Evolutionary conservation across 2,797 vertebrate genomes (phyloP).

Genomic region (Ciconia nigra): DNA sequence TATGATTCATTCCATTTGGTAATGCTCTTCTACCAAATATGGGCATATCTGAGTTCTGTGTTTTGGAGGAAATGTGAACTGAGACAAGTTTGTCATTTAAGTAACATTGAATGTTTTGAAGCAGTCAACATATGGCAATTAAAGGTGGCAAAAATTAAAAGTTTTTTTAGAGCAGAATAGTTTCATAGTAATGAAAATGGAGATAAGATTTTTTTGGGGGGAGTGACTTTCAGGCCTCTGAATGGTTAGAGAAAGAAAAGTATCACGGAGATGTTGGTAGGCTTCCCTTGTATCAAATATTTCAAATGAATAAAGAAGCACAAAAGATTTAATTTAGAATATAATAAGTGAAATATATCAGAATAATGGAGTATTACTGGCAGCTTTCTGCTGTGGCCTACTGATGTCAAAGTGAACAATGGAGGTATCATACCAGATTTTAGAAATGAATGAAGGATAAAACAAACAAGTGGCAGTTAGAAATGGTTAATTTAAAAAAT

Average conservation of each 20-base stretch:
- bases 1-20: slow-evolving; percentile 28
- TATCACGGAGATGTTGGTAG: not conserved
- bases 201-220: not conserved
- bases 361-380: not conserved
- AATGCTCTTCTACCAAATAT: not conserved
- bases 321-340: not conserved
- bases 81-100: not conserved
- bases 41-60: not conserved
- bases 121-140: not conserved
- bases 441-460: not conserved
- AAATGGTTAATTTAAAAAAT: not conserved
- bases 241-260: not conserved
- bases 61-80: not conserved
- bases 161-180: not conserved
- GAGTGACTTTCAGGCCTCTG: not conserved
- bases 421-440: not conserved
- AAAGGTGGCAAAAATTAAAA: not conserved
- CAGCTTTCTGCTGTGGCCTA: not conserved
- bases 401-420: not conserved
- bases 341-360: not conserved
- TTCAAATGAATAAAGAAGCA: not conserved
- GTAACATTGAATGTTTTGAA: not conserved
- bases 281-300: not conserved
- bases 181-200: not conserved
- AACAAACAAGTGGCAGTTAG: not conserved